These are phyloP conservation scores for Vulpes ferrilata DNA, from an alignment of 2,113 vertebrate species.

Conservation along the genomic window DNA sequence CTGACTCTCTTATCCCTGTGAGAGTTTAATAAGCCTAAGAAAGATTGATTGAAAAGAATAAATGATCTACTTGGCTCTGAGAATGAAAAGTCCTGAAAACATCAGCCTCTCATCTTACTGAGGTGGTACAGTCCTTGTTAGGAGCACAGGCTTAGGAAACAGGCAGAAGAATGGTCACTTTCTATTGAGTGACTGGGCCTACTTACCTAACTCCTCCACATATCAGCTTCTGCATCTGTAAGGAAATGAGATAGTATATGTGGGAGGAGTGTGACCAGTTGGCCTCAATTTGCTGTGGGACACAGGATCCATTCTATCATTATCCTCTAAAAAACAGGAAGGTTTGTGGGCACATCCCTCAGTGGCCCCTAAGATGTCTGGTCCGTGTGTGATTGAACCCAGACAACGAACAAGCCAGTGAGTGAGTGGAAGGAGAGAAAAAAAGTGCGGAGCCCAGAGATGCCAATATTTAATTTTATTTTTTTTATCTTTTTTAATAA, in stretches of 20 bases:
- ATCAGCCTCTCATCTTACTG: background rate
- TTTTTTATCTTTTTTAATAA: too few species aligned
- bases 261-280: background rate
- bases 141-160: background rate
- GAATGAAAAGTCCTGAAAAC: background rate
- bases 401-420: background rate
- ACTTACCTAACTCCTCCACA: background rate
- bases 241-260: background rate
- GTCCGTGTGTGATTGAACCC: background rate
- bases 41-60: background rate
- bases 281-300: background rate
- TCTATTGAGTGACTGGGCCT: background rate
- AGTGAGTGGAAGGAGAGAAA: background rate
- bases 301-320: background rate
- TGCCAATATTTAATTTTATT: background rate
- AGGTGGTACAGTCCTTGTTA: background rate
- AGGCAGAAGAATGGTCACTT: background rate
- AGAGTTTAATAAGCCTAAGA: background rate
- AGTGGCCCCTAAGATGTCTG: background rate
- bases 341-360: background rate
- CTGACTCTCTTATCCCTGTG: background rate
- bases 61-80: background rate
- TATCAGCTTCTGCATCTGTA: background rate
- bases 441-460: background rate
- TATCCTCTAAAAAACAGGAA: background rate